Conservation (phyloP, 2,113 vertebrate species). For the Nibea coibor region DNA sequence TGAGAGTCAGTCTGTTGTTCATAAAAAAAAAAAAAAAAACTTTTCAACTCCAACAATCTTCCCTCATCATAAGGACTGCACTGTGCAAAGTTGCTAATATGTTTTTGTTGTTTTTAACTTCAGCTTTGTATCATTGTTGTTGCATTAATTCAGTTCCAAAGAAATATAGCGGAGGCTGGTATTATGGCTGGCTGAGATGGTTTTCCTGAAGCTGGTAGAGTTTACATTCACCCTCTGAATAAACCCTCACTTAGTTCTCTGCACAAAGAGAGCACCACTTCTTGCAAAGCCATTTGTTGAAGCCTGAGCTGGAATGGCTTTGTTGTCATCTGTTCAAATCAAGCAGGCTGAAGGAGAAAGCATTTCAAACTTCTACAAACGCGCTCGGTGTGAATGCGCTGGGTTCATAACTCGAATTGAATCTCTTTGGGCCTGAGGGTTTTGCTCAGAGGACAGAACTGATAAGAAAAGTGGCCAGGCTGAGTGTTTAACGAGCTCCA, state of each 20-base stretch:
- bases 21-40: too few relatives aligned
- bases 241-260: slow-evolving; percentile 1
- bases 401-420: slow-evolving; percentile 13
- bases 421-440: slow-evolving; percentile 27
- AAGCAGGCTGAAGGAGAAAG: not conserved
- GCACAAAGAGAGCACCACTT: not conserved
- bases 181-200: not conserved
- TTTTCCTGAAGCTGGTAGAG: not conserved
- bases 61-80: not conserved
- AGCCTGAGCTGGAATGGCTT: not conserved
- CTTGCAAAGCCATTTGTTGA: not conserved
- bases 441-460: slow-evolving; percentile 32
- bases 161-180: not conserved
- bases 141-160: slow-evolving; percentile 2
- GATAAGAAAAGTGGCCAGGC: slow-evolving; percentile 44
- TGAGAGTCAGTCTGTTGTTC: too few relatives aligned
- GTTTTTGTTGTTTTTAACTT: not conserved
- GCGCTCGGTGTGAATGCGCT: not conserved
- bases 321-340: not conserved
- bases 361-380: slow-evolving; percentile 9
- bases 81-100: not conserved
- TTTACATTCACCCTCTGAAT: slow-evolving; percentile 3
- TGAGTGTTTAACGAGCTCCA: slow-evolving; percentile 41
- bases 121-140: not conserved
- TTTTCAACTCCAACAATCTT: not conserved